A percentile compares a stretch with the other conserved stretches of the same genome.
Conservation (phyloP, 1,140 invertebrate species). For the Lethrus apterus region DNA sequence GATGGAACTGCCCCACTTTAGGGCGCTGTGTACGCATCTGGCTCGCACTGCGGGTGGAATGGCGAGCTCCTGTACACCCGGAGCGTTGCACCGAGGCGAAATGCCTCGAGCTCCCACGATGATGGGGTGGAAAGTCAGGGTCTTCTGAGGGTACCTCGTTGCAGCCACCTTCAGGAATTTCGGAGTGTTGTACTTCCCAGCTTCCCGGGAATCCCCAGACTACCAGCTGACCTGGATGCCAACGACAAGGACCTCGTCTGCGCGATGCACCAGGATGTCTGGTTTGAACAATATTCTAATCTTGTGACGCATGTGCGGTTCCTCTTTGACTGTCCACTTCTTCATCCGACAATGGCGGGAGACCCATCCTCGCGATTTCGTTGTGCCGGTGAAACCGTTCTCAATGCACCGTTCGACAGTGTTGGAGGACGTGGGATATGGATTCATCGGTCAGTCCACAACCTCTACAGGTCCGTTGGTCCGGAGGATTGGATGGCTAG, state of each 20-base stretch:
- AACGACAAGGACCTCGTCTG: neutral
- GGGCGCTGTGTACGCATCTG: slow-evolving; percentile 5
- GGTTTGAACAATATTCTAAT: slow-evolving; percentile 11
- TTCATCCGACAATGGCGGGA: neutral
- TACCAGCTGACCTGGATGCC: slow-evolving; percentile 24
- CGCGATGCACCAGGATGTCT: slow-evolving; percentile 7
- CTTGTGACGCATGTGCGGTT: neutral
- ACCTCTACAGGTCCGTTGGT: slow-evolving; percentile 2
- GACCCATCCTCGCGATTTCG: slow-evolving; percentile 10
- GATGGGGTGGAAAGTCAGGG: too few relatives aligned
- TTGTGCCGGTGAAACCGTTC: slow-evolving; percentile 21
- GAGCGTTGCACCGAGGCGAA: slow-evolving; percentile 7
- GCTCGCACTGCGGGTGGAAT: neutral
- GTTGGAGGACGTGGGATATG: slow-evolving; percentile 16
- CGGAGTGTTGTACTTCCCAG: too few relatives aligned
- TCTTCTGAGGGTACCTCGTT: too few relatives aligned
- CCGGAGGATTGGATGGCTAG: slow-evolving; percentile 12
- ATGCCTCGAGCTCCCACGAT: slow-evolving; percentile 14
- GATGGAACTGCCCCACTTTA: slow-evolving; percentile 17
- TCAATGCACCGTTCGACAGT: slow-evolving; percentile 13
- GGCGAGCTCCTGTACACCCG: neutral
- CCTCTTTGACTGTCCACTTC: slow-evolving; percentile 1
- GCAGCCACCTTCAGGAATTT: too few relatives aligned
- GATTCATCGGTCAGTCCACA: slow-evolving; percentile 4
- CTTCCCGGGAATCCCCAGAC: too few relatives aligned